Evolutionary conservation across 2,888 invertebrate genomes (phyloP).

Genomic region (Pristionchus entomophagus): DNA sequence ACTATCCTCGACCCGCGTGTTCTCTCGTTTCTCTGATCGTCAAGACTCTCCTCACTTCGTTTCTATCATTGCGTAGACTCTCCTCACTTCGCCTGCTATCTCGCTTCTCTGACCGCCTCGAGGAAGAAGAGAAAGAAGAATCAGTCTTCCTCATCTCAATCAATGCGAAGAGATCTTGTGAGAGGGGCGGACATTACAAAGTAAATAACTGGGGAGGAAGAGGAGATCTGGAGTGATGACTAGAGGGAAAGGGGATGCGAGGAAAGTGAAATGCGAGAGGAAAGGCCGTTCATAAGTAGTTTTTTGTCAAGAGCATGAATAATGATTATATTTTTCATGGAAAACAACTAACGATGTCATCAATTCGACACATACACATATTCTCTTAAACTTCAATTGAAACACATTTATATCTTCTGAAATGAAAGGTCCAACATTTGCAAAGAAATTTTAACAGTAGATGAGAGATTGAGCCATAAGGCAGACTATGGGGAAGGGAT

Average conservation of each 20-base stretch:
- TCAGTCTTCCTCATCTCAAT: neutral
- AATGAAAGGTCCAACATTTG: too few relatives aligned
- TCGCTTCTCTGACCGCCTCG: neutral
- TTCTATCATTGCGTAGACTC: neutral
- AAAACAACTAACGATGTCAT: too few relatives aligned
- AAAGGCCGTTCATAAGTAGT: neutral
- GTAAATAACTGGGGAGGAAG: constrained; percentile 1
- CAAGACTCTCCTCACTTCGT: too few relatives aligned
- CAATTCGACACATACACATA: too few relatives aligned
- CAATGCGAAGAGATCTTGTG: neutral
- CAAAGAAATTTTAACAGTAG: too few relatives aligned
- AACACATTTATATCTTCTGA: too few relatives aligned
- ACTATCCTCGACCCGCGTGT: too few relatives aligned
- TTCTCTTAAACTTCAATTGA: too few relatives aligned
- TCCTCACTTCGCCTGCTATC: neutral
- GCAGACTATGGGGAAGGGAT: too few relatives aligned
- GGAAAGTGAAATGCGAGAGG: neutral
- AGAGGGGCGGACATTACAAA: constrained; percentile 4
- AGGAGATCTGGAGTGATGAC: neutral
- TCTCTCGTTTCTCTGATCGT: too few relatives aligned
- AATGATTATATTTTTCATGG: neutral
- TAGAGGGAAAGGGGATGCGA: neutral
- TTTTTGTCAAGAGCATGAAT: neutral
- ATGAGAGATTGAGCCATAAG: too few relatives aligned
- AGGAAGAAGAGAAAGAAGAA: too few relatives aligned